Conservation (phyloP, 2,797 vertebrate genomes). For the Myiotriccus ornatus region DNA sequence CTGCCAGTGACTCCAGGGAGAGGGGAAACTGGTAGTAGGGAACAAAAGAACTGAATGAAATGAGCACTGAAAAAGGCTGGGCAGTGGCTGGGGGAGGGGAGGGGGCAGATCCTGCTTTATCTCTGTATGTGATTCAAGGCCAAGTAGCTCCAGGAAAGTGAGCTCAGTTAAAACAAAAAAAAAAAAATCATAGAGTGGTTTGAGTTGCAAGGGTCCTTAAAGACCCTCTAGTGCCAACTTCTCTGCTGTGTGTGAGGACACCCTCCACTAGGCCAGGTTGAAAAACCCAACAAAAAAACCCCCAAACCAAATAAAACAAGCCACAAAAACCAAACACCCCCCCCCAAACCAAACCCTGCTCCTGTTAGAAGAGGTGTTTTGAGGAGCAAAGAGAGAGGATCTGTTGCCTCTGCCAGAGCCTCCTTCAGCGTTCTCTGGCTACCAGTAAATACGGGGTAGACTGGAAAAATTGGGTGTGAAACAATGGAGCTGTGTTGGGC, state of each 20-base stretch:
- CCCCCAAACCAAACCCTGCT: fast-evolving
- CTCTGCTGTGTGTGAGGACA: background rate
- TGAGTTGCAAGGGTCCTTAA: background rate
- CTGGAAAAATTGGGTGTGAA: background rate
- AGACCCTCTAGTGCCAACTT: background rate
- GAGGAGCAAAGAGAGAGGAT: background rate
- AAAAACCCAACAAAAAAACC: background rate
- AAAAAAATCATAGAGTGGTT: background rate
- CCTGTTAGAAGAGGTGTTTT: background rate
- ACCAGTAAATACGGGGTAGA: background rate
- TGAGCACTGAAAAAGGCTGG: background rate
- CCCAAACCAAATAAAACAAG: background rate
- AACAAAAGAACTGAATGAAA: background rate
- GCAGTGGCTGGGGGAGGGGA: background rate
- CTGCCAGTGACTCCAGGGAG: background rate
- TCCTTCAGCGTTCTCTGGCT: background rate
- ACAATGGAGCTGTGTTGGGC: background rate
- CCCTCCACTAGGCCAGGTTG: background rate
- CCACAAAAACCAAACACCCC: background rate
- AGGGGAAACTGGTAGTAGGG: background rate
- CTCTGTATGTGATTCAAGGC: background rate
- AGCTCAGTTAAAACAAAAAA: background rate
- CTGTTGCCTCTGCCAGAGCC: background rate
- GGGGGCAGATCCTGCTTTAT: background rate
- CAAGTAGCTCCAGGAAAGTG: background rate